phyloP scores from a whole-genome alignment of 2,797 vertebrate species.

The Astyanax mexicanus region DNA sequence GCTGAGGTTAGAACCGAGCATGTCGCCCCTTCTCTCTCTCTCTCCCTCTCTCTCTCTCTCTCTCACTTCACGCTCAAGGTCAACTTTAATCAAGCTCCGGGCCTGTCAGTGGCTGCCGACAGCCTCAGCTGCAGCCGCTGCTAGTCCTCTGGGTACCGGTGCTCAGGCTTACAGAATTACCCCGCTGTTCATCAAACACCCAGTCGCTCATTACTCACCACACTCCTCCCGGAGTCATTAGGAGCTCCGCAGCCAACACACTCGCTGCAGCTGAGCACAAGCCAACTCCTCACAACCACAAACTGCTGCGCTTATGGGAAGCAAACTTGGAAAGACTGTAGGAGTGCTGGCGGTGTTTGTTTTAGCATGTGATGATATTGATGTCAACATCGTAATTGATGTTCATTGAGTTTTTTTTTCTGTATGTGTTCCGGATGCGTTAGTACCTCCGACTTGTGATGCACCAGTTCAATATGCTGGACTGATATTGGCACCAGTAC shows the following conservation, averaged over 20 bases:
- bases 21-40: constrained; percentile 43
- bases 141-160: constrained; percentile 50
- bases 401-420: neutral
- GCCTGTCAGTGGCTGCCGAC: constrained; percentile 50
- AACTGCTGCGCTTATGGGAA: neutral
- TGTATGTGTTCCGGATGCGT: neutral
- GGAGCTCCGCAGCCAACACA: constrained; percentile 39
- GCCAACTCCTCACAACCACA: constrained; percentile 17
- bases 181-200: constrained; percentile 55
- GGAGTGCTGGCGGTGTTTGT: constrained; percentile 30
- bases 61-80: constrained; percentile 65
- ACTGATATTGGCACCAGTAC: neutral
- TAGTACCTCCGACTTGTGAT: neutral
- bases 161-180: constrained; percentile 56
- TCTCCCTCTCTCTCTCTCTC: constrained; percentile 24
- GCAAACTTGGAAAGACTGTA: constrained; percentile 30
- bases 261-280: constrained; percentile 43
- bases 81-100: constrained; percentile 67
- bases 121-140: constrained; percentile 31
- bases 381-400: constrained; percentile 19
- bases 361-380: constrained; percentile 38
- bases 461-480: neutral
- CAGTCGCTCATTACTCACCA: constrained; percentile 56
- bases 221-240: constrained; percentile 58
- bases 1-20: constrained; percentile 60